Percentiles rank a stretch among this genome's conserved stretches.
These are phyloP conservation scores for Erpetoichthys calabaricus DNA, from an alignment of 2,797 vertebrate genomes.

Conservation along the genomic window DNA sequence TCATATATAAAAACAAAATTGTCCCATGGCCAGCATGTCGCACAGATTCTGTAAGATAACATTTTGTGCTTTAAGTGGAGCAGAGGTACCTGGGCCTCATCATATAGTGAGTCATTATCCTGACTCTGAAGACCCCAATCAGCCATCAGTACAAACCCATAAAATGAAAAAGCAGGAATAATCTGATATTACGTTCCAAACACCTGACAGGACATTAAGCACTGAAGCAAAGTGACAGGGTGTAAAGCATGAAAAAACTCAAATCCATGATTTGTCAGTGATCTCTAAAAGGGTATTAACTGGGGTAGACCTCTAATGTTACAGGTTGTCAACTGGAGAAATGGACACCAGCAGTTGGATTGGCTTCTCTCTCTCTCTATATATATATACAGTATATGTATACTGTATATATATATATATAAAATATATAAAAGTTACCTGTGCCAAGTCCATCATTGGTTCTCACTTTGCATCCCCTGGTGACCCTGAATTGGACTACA, in stretches of 20 bases:
- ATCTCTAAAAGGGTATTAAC: conserved; percentile 37
- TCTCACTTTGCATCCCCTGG: too few relatives aligned
- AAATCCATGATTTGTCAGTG: conserved; percentile 35
- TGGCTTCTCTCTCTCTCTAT: too few relatives aligned
- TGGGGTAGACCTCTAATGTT: conserved; percentile 40
- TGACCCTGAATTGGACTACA: too few relatives aligned
- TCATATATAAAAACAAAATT: too few relatives aligned
- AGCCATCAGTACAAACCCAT: conserved; percentile 13
- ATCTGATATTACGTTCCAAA: conserved; percentile 25
- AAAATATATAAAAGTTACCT: too few relatives aligned
- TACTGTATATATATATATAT: too few relatives aligned
- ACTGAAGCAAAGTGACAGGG: conserved; percentile 15
- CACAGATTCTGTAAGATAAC: too few relatives aligned
- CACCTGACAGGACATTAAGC: conserved; percentile 12
- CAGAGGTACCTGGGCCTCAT: conserved; percentile 17
- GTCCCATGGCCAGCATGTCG: too few relatives aligned
- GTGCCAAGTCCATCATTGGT: too few relatives aligned
- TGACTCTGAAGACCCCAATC: conserved; percentile 5
- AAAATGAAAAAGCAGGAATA: conserved; percentile 27
- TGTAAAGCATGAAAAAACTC: conserved; percentile 9
- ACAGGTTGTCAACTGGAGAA: conserved; percentile 32
- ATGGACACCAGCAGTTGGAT: too few relatives aligned
- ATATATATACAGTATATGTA: too few relatives aligned
- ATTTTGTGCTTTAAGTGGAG: background rate
- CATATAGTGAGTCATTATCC: conserved; percentile 27